Percentiles rank a stretch among this genome's conserved stretches.
Conservation (phyloP, 2,797 vertebrate species). For the Naso thynnoides region DNA sequence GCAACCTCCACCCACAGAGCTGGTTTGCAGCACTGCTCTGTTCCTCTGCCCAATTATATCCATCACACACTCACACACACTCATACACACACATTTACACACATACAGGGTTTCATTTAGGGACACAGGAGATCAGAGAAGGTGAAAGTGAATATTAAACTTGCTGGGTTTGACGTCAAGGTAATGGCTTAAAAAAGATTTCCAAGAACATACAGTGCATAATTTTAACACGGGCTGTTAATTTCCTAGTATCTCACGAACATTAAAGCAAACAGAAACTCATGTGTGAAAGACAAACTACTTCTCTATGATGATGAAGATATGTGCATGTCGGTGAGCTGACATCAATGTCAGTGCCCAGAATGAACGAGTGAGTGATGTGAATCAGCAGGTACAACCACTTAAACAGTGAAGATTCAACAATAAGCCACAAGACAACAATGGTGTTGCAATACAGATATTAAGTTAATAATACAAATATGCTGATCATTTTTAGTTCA, state of each 20-base stretch:
- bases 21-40: slow-evolving; percentile 43
- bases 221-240: neutral
- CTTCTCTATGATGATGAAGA: neutral
- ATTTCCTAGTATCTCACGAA: slow-evolving; percentile 7
- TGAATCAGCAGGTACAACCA: neutral
- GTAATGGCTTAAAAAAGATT: slow-evolving; percentile 31
- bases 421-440: too few relatives aligned
- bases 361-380: slow-evolving; percentile 10
- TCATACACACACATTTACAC: neutral
- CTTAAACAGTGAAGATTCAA: too few relatives aligned
- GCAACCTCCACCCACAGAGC: slow-evolving; percentile 71
- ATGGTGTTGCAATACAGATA: too few relatives aligned
- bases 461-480: too few relatives aligned
- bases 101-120: neutral
- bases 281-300: neutral
- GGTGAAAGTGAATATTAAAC: slow-evolving; percentile 31
- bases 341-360: neutral
- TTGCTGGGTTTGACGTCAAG: slow-evolving; percentile 27
- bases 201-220: neutral
- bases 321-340: neutral
- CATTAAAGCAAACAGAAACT: neutral
- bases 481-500: too few relatives aligned
- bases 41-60: slow-evolving; percentile 24
- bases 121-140: slow-evolving; percentile 4
- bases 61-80: slow-evolving; percentile 4